Conservation (phyloP, 2,888 invertebrate species). For the Eledone cirrhosa region DNA sequence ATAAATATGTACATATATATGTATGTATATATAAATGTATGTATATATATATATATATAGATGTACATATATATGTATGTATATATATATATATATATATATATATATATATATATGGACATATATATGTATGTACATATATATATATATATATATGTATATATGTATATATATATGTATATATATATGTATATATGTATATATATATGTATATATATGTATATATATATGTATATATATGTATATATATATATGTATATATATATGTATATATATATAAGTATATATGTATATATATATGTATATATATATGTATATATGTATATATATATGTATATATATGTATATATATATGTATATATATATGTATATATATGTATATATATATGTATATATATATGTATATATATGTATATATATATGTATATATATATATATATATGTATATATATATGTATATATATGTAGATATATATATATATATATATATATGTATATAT, state of each 20-base stretch:
- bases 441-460: not conserved
- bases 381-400: not conserved
- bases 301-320: not conserved
- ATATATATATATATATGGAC: not conserved
- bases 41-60: not conserved
- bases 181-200: not conserved
- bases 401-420: not conserved
- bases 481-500: not conserved
- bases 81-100: not conserved
- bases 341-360: constrained; percentile 7
- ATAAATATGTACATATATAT: not conserved
- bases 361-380: constrained; percentile 12
- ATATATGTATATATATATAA: not conserved
- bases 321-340: not conserved
- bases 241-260: not conserved
- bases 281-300: not conserved
- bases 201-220: not conserved
- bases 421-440: not conserved
- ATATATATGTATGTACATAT: not conserved
- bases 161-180: not conserved
- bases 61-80: not conserved
- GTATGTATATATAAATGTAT: not conserved
- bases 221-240: not conserved
- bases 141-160: not conserved
- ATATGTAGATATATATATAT: not conserved